Base-by-base conservation (phyloP, 1,140 invertebrate species). In the Leptonema lineaticorne region DNA sequence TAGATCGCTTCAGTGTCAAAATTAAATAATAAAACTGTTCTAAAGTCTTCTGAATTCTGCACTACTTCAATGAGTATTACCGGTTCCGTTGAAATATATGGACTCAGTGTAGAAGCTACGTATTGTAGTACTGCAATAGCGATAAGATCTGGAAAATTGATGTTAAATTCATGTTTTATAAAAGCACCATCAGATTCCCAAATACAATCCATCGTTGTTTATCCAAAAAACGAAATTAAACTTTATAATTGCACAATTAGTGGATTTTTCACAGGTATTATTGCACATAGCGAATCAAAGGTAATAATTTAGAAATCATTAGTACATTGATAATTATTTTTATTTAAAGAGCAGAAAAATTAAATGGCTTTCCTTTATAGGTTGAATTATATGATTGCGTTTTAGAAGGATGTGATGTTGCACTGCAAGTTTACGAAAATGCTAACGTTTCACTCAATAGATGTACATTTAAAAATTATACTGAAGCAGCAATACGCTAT, bases 261-360 rank as follows among this genome's bases (percentile, higher is more conserved):
- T 2, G 65, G 68, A 20, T 72, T 69, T 29, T 72, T 69, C 45
- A 72, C 71, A 7, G 71, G 71, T 37, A 63, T 69, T 8, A 53
- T 72, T 8, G 71, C 60, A 20, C 71, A 72, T 24, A 24, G 24
- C 18, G 68, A 64, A 2, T 62, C 67, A 20, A 63, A 66, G 16
- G 70, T 72, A 50, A 50, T 14, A 18, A 26, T 56, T 7, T 24
- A 22, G 22, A 56, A 56, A 56, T 4, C 30, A 33, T 11, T 6
- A 33, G 30, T 33, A 33, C 11, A 33, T n/a, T 33, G 30, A 33
- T 33, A 11, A 6, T 33, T 33, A 5, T 11, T 6, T 5, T 33
- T 33, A 11, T 33, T 6, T 41, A 41, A 14, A 14, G 37, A 41
- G 2, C 37, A 16, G 16, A n/a, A n/a, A n/a, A n/a, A n/a, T n/a